Percentiles rank a stretch among this genome's conserved stretches.
Evolutionary conservation across 2,797 vertebrate genomes (phyloP).

Genomic region (Anolis apletophallus): DNA sequence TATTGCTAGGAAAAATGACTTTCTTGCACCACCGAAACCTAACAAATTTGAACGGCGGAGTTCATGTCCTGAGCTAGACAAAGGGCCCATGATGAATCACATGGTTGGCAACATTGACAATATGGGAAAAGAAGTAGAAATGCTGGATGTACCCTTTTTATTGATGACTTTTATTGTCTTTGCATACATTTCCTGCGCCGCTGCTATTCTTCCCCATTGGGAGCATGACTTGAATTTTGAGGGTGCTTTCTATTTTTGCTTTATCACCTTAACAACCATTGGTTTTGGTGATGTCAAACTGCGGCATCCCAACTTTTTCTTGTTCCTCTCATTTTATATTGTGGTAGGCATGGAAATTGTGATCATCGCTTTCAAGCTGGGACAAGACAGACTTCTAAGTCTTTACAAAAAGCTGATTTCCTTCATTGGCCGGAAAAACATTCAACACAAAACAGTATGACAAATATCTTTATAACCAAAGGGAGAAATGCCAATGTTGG

Average conservation of each 20-base stretch:
- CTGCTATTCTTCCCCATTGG: conserved; percentile 86
- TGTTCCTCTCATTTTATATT: conserved; percentile 89
- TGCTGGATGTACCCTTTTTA: conserved; percentile 86
- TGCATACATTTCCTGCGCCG: conserved; percentile 87
- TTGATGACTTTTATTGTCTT: conserved; percentile 86
- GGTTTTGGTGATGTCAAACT: conserved; percentile 92
- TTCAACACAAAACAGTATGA: conserved; percentile 40
- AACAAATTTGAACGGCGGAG: conserved; percentile 71
- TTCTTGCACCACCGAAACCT: not conserved
- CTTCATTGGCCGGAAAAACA: conserved; percentile 76
- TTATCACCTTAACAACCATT: conserved; percentile 94
- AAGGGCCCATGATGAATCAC: conserved; percentile 51
- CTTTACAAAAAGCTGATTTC: conserved; percentile 83
- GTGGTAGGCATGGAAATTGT: conserved; percentile 93
- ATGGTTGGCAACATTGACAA: conserved; percentile 82
- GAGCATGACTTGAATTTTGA: conserved; percentile 81
- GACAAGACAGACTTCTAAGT: conserved; percentile 85
- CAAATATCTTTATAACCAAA: conserved; percentile 50
- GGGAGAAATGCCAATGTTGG: conserved; percentile 11
- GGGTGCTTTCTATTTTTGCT: conserved; percentile 93
- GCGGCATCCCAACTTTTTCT: conserved; percentile 80
- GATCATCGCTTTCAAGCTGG: conserved; percentile 90
- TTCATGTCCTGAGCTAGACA: conserved; percentile 87
- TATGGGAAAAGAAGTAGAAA: conserved; percentile 86
- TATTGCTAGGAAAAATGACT: conserved; percentile 78